A percentile compares a stretch with the other conserved stretches of the same genome.
phyloP scores from a whole-genome alignment of 2,888 invertebrate species.

The Drosophila glabriapex region DNA sequence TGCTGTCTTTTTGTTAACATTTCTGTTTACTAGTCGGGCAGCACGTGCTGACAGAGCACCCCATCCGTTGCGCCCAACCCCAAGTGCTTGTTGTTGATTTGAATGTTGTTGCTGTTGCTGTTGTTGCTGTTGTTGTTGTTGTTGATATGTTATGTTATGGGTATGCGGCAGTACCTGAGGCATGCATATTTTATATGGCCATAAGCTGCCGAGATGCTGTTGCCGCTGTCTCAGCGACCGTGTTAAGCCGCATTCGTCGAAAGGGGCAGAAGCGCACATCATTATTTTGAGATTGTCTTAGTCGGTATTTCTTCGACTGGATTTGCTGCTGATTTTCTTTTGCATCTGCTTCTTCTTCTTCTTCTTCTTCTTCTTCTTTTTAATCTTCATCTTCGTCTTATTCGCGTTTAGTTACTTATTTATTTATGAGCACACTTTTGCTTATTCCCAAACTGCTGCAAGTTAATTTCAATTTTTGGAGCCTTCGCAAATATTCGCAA shows the following conservation, averaged over 20 bases:
- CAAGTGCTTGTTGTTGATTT: constrained; percentile 10
- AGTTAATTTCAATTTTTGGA: constrained; percentile 71
- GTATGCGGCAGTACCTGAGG: constrained; percentile 49
- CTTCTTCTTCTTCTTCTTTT: neutral
- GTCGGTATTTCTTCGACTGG: constrained; percentile 2
- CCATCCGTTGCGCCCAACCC: constrained; percentile 42
- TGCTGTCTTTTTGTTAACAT: constrained; percentile 38
- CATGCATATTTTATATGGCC: constrained; percentile 73
- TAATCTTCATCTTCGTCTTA: neutral
- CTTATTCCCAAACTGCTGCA: constrained; percentile 63
- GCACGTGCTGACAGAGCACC: constrained; percentile 68
- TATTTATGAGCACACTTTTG: constrained; percentile 57
- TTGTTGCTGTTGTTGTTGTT: constrained; percentile 4
- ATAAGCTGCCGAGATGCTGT: constrained; percentile 48
- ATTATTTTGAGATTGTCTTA: constrained; percentile 45
- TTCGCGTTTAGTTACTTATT: constrained; percentile 57
- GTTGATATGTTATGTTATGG: constrained; percentile 34
- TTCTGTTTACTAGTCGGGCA: constrained; percentile 75
- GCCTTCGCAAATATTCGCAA: constrained; percentile 36
- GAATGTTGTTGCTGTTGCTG: neutral
- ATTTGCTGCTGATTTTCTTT: neutral
- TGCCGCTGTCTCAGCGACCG: constrained; percentile 35
- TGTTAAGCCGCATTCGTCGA: constrained; percentile 54
- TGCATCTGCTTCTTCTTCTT: neutral
- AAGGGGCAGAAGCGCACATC: constrained; percentile 43